phyloP scores from a whole-genome alignment of 1,140 invertebrate genomes.

The Periplaneta americana region DNA sequence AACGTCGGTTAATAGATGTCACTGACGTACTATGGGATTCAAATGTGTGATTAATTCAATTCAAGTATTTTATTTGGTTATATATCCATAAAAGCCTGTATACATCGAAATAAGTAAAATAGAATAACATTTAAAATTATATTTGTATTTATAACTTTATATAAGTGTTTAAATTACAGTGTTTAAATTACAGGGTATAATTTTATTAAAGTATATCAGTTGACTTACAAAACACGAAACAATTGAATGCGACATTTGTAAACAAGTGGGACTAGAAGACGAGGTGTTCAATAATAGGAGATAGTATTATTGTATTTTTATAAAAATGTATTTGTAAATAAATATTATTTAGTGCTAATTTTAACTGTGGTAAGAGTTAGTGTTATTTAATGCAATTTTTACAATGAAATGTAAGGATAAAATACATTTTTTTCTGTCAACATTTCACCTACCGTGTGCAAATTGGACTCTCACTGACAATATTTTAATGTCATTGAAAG shows the following conservation, averaged over 20 bases:
- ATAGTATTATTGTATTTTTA: not conserved
- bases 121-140: too few species aligned
- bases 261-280: not conserved
- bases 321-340: not conserved
- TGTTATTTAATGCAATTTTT: not conserved
- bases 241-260: not conserved
- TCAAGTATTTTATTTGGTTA: not conserved
- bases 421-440: too few species aligned
- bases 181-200: not conserved
- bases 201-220: not conserved
- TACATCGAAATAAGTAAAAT: not conserved
- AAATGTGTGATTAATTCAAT: not conserved
- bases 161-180: not conserved
- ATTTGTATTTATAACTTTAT: not conserved
- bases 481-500: too few species aligned
- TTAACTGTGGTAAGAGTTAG: not conserved
- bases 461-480: too few species aligned
- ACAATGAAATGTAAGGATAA: not conserved
- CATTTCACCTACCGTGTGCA: too few species aligned
- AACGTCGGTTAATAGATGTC: not conserved
- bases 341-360: not conserved
- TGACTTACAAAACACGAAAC: not conserved
- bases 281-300: not conserved
- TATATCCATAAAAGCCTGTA: not conserved
- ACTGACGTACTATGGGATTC: not conserved